Conservation (phyloP, 1,140 invertebrate genomes). For the Drosophila seguyi region DNA sequence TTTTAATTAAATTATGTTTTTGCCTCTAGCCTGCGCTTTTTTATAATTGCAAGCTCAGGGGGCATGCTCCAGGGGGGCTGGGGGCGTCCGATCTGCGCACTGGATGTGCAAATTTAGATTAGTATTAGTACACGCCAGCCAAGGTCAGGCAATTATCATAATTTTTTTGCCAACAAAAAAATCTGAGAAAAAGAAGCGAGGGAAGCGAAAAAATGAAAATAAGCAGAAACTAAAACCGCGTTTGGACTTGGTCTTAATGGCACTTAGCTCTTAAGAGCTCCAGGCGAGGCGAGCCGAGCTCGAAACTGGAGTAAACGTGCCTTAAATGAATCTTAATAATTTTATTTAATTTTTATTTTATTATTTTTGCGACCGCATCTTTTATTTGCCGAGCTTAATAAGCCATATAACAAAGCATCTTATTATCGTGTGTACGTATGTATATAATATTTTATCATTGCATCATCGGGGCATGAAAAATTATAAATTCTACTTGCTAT, state of each 20-base stretch:
- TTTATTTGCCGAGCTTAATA: conserved; percentile 36
- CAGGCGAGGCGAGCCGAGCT: conserved; percentile 26
- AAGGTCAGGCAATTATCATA: conserved; percentile 83
- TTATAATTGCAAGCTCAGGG: conserved; percentile 74
- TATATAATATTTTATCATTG: conserved; percentile 57
- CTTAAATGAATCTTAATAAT: conserved; percentile 70
- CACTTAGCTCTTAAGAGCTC: conserved; percentile 48
- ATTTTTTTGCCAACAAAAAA: conserved; percentile 53
- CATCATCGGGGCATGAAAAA: conserved; percentile 72
- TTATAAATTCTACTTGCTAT: conserved; percentile 81
- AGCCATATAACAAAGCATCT: conserved; percentile 62
- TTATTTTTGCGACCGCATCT: conserved; percentile 16
- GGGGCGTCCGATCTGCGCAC: conserved; percentile 21
- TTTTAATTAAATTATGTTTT: conserved; percentile 84
- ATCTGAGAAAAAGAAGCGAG: conserved; percentile 45
- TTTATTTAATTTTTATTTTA: conserved; percentile 42
- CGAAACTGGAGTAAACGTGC: conserved; percentile 82
- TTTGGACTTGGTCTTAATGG: conserved; percentile 51
- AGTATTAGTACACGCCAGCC: conserved; percentile 70
- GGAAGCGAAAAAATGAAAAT: conserved; percentile 41
- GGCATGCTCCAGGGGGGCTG: not conserved
- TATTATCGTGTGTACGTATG: conserved; percentile 38
- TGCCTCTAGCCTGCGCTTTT: conserved; percentile 53
- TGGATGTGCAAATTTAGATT: conserved; percentile 77
- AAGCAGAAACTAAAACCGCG: conserved; percentile 37